Evolutionary conservation across 2,113 vertebrate species (phyloP).

Genomic region (Cettia cetti): DNA sequence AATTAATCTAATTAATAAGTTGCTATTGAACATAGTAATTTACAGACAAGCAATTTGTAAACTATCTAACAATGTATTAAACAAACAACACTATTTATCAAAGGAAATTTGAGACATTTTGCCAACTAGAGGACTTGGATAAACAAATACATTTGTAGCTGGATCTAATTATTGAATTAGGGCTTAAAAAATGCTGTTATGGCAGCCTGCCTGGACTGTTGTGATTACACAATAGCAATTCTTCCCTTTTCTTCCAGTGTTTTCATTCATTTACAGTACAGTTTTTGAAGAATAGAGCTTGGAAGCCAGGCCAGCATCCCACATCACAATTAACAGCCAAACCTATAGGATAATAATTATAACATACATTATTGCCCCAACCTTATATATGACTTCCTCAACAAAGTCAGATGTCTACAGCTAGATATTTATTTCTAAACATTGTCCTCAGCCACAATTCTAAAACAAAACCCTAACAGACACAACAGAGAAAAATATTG

Average conservation of each 20-base stretch:
- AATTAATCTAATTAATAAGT: conserved; percentile 4
- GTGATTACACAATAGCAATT: conserved; percentile 32
- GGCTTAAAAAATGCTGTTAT: neutral
- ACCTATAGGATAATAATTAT: neutral
- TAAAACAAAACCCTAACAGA: neutral
- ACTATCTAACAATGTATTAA: neutral
- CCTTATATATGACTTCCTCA: neutral
- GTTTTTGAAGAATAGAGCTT: neutral
- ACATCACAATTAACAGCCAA: neutral
- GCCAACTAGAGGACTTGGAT: conserved; percentile 22
- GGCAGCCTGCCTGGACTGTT: conserved; percentile 35
- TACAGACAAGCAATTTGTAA: neutral
- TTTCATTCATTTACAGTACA: conserved; percentile 2
- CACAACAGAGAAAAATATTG: neutral
- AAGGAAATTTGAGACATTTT: conserved; percentile 13
- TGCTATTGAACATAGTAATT: neutral
- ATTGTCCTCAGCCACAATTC: neutral
- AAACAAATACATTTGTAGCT: conserved; percentile 5
- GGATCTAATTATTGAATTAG: conserved; percentile 46
- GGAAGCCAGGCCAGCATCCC: neutral
- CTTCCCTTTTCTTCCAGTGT: conserved; percentile 23
- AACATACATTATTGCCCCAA: neutral
- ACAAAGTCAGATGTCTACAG: neutral
- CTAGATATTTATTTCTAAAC: neutral
- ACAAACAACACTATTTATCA: neutral